Conservation (phyloP, 2,888 invertebrate genomes). For the Drosophila demipolita region DNA sequence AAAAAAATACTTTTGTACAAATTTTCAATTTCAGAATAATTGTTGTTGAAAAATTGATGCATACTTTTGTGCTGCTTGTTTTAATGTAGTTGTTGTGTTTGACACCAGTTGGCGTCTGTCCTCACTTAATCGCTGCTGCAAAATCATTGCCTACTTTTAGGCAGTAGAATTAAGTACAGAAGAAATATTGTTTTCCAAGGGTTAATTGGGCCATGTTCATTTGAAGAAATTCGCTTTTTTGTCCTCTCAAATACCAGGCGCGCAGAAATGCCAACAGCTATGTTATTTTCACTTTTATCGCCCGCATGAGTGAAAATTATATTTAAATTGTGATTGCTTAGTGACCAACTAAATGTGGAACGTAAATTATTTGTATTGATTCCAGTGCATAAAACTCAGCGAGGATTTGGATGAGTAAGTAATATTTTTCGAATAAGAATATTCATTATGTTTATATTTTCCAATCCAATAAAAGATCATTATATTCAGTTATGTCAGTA, state of each 20-base stretch:
- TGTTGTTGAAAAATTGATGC: background rate
- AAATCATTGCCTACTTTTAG: slow-evolving; percentile 2
- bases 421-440: background rate
- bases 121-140: rapidly evolving
- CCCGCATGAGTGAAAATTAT: background rate
- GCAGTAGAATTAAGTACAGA: background rate
- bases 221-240: background rate
- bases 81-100: background rate
- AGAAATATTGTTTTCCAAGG: rapidly evolving
- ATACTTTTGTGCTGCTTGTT: background rate
- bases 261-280: background rate
- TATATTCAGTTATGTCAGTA: slow-evolving; percentile 59
- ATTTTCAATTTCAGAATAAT: background rate
- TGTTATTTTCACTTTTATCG: background rate
- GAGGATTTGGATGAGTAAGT: background rate
- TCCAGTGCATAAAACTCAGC: background rate
- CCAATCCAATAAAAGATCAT: background rate
- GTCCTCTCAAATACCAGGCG: background rate
- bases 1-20: background rate
- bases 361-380: background rate
- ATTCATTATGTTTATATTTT: background rate
- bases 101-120: background rate
- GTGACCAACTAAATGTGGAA: background rate
- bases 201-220: background rate
- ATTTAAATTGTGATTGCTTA: background rate